Conservation (phyloP, 2,797 vertebrate species). For the Phataginus tetradactyla region DNA sequence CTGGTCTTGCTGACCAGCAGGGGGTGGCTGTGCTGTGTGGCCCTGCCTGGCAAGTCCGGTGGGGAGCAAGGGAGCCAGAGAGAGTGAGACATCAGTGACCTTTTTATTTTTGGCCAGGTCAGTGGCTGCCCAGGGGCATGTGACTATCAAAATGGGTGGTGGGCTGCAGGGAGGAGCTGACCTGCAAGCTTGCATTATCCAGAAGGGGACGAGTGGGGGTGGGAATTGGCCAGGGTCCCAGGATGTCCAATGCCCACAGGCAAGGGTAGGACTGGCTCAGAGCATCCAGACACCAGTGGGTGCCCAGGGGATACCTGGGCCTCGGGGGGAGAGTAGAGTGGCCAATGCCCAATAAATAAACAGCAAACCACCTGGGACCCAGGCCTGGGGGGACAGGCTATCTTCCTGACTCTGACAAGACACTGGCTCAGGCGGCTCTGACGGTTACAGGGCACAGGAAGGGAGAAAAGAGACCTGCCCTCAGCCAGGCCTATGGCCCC, state of each 20-base stretch:
- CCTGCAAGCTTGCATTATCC: constrained; percentile 83
- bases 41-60: neutral
- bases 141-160: neutral
- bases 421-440: constrained; percentile 88
- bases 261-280: neutral
- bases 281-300: neutral
- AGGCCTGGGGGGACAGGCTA: constrained; percentile 58
- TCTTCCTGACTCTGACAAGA: constrained; percentile 87
- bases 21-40: neutral
- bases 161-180: neutral
- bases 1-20: neutral
- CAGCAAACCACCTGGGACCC: neutral
- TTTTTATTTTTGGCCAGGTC: constrained; percentile 63
- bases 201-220: constrained; percentile 81
- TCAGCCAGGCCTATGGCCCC: neutral
- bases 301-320: neutral
- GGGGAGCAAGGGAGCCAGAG: neutral
- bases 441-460: constrained; percentile 84
- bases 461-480: neutral
- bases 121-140: neutral
- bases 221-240: neutral
- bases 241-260: neutral
- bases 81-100: neutral
- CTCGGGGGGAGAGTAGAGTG: neutral
- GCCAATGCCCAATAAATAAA: neutral